Evolutionary conservation across 2,113 vertebrate genomes (phyloP), one percentile per base, ranked within the genome.

Genomic region (Patagioenas fasciata): DNA sequence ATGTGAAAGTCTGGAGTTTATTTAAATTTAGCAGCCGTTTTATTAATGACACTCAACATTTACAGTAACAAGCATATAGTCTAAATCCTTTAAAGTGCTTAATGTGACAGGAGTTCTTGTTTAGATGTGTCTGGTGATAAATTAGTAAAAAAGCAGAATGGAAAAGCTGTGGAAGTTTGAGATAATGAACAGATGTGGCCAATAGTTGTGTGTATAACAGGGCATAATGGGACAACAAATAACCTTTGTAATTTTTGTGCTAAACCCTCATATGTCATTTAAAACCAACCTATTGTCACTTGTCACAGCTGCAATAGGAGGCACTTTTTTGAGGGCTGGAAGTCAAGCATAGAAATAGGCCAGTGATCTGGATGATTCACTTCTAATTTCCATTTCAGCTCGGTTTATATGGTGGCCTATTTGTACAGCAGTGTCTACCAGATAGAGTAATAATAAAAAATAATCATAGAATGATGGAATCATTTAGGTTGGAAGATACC

Each of bases 11-110:
- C 51, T 18, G 21, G 51, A 88, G 72, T 88, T 96, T 90, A 93
- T 93, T 83, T 73, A 74, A 91, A 93, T 94, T 83, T 80, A 96
- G 56, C 48, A 84, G 80, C 25, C 32, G 56, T 85, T 90, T 94
- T 93, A 91, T 91, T 96, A 91, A 94, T 80, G 87, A n/a, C 53
- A 79, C 53, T 65, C 70, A 81, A 54, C 29, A 40, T 85, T 94
- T 91, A 83, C 70, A 50, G 57, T 69, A 86, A 75, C 72, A 89
- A 80, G 47, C 7, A 3, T 31, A 77, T 53, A 67, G 85, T 40
- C 26, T 83, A 90, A 93, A 86, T 85, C 71, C 67, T 91, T 80
- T 83, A 36, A 89, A 89, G 71, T 66, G 38, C 42, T 91, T 91
- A 91, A 86, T 91, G 60, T 54, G 21, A 77, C 72, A 78, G 29